Base-by-base conservation (phyloP, 2,888 invertebrate species). In the Drosophila anomelani region DNA sequence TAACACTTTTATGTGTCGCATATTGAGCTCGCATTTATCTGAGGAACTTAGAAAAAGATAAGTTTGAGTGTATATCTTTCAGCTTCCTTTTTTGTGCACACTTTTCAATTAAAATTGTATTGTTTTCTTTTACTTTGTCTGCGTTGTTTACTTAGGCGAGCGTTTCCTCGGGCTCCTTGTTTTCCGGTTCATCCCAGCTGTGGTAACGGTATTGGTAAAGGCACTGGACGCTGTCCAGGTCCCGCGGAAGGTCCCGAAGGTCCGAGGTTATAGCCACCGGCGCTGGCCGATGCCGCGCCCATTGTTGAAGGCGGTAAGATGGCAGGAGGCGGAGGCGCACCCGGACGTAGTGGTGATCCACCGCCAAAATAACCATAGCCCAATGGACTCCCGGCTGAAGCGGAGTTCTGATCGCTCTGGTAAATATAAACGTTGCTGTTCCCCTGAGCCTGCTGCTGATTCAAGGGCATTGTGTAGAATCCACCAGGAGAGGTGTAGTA, bases 91-190 rank as follows among this genome's bases (percentile, higher is more conserved):
- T 32, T 36, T 64, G 71, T 74, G 72, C 61, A 69, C 61, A 67
- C 76, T 91, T 92, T 92, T 91, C 92, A 92, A 92, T 92, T 92
- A 92, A 92, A 92, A 92, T 90, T 91, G 91, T 91, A 92, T 92
- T 92, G 92, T 92, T 91, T 92, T 92, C 92, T 91, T 91, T 92
- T 91, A 91, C 91, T 90, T 82, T 90, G 85, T 88, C 75, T 75
- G 71, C 56, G 72, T 43, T 91, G 92, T 92, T 91, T 92, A 92
- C 88, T 91, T 91, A 90, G 92, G 88, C 75, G 54, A 59, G 68
- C 83, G 68, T 72, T 88, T 80, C 78, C 66, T 71, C 29, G 3
- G 39, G 56, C 47, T 56, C 34, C 47, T 41, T 23, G 57, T 51
- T 67, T 47, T 54, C 36, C 61, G 23, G 51, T 43, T 54, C 36